Evolutionary conservation across 2,888 invertebrate species (phyloP), one percentile per base, ranked within the genome.

Genomic region (Phlogophora meticulosa): DNA sequence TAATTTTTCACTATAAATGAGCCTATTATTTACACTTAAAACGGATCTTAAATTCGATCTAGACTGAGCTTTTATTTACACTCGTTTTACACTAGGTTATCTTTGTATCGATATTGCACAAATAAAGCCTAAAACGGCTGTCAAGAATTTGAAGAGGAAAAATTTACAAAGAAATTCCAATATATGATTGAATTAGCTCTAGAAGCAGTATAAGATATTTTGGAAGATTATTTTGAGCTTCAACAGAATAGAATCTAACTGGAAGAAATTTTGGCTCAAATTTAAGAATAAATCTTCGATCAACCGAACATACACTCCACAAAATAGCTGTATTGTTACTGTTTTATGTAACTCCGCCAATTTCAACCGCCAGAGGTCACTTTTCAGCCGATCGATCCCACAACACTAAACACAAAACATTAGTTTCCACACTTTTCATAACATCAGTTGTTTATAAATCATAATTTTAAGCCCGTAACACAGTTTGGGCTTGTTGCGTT

Each of bases 361-460:
- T 81, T 85, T 77, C 81, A 72, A 80, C 89, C 90, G 84, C 90
- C 83, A 89, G 91, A 91, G 89, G 92, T 92, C 91, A 91, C 92
- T 85, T 86, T 85, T 84, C 87, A 84, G 82, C 80, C 82, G 86
- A 90, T 91, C 90, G 91, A 92, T 91, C 83, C 81, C 82, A 82
- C 83, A 81, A 80, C 80, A 81, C 82, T 70, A 80, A 65, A 78
- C 83, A 82, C 82, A 82, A 82, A 82, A 83, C 80, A 85, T 82
- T 72, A 61, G 76, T 77, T 74, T 70, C 66, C 78, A 80, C 86
- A 85, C 77, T 78, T 74, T 82, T 83, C 85, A 85, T 81, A 83
- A 76, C 82, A 84, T 80, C 78, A 76, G 52, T 82, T 80, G 67
- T 75, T 77, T 72, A 84, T 77, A n/a, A n/a, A 70, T 82, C 78